phyloP scores from a whole-genome alignment of 2,888 invertebrate genomes.

The Flexamia atlantica region DNA sequence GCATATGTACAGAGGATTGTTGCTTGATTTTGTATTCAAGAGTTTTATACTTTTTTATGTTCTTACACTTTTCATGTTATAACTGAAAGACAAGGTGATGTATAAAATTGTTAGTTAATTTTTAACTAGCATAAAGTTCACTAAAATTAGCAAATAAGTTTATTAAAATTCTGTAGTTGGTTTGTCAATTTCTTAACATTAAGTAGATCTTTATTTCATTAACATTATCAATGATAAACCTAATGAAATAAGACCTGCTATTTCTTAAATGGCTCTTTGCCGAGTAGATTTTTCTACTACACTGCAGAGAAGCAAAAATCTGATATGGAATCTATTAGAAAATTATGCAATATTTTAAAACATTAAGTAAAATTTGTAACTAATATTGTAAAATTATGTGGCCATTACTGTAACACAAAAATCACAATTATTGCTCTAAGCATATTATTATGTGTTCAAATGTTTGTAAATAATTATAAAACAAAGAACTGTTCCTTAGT shows the following conservation, averaged over 20 bases:
- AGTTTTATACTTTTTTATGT: slow-evolving; percentile 45
- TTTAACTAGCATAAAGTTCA: not conserved
- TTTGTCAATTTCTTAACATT: not conserved
- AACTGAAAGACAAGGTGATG: slow-evolving; percentile 8
- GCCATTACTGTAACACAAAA: not conserved
- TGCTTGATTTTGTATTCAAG: slow-evolving; percentile 14
- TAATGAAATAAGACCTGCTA: slow-evolving; percentile 16
- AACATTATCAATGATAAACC: slow-evolving; percentile 43
- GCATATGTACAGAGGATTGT: slow-evolving; percentile 50
- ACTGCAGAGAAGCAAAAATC: slow-evolving; percentile 14
- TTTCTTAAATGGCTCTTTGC: slow-evolving; percentile 2
- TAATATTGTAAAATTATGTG: not conserved
- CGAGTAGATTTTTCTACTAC: slow-evolving; percentile 36
- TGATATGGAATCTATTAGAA: too few relatives aligned
- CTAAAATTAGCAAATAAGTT: not conserved
- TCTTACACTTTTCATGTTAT: slow-evolving; percentile 19
- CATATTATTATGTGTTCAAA: not conserved
- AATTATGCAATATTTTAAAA: too few relatives aligned
- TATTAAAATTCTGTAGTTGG: not conserved
- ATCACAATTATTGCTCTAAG: not conserved
- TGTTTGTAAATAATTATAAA: not conserved
- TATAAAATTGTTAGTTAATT: slow-evolving; percentile 1
- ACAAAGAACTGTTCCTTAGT: slow-evolving; percentile 32
- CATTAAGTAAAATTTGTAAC: too few relatives aligned
- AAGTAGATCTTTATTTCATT: slow-evolving; percentile 44